Conservation (phyloP, 2,888 invertebrate genomes). For the Chironomus tentans region DNA sequence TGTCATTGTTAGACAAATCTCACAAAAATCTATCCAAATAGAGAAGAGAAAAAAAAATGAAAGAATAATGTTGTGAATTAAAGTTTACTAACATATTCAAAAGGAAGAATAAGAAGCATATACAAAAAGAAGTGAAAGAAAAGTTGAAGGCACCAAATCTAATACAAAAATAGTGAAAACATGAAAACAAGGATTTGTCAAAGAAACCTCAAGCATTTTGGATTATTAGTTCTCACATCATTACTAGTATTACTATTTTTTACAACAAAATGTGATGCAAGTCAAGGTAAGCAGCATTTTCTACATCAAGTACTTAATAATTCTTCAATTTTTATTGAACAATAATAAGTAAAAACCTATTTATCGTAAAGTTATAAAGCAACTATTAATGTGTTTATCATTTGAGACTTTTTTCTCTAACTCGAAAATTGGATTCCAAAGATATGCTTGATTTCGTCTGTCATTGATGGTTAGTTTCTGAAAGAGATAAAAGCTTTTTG, state of each 20-base stretch:
- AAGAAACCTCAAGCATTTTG: background rate
- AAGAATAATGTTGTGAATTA: background rate
- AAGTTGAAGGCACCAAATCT: background rate
- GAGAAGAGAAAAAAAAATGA: too few species aligned
- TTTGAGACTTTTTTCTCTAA: too few species aligned
- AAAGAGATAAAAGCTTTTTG: too few species aligned
- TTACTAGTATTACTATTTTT: background rate
- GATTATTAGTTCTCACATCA: constrained; percentile 15
- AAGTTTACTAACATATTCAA: background rate
- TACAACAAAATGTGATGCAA: constrained; percentile 8
- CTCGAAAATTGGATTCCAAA: too few species aligned
- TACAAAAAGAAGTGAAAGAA: background rate
- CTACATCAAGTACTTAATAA: background rate
- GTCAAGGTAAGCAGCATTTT: constrained; percentile 20
- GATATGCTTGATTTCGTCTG: too few species aligned
- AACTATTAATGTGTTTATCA: too few species aligned
- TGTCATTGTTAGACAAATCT: background rate
- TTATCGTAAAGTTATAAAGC: too few species aligned
- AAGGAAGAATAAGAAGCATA: background rate
- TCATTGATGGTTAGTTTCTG: too few species aligned
- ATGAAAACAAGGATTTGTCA: constrained; percentile 24
- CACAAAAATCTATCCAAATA: background rate
- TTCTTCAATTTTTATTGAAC: too few species aligned
- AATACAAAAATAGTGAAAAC: background rate
- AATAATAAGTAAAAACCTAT: too few species aligned